Evolutionary conservation across 2,113 vertebrate genomes (phyloP), one percentile per base, ranked within the genome.

Genomic region (Atractosteus spatula): DNA sequence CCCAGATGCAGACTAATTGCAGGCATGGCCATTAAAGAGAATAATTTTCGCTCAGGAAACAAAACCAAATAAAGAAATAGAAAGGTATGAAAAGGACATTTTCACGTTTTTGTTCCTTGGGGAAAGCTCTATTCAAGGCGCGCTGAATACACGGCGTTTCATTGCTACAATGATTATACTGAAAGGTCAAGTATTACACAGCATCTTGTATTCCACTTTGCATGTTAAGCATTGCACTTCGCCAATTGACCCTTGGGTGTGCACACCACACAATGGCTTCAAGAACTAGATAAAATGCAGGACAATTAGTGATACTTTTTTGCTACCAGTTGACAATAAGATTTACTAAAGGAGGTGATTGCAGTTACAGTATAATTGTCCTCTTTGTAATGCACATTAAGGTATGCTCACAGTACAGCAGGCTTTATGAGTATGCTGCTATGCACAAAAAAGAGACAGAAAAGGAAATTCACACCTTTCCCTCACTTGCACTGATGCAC

Each of bases 171-270:
- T 96, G 96, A 98, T 98, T 97, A 97, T 94, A 91, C 93, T 93
- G 93, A 97, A 96, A 98, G 97, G 97, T 99, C 97, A 99, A 99
- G 97, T 98, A 97, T 97, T 96, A 96, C 93, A 90, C 90, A 93
- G 95, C 95, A 95, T 98, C 95, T 96, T 96, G 93, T 94, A 93
- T 95, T 95, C 92, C 90, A 94, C 93, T 95, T 94, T 96, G 96
- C 96, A 98, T 96, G 96, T 94, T 96, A 97, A 99, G 95, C 95
- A 96, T 97, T 98, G 93, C 94, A 92, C 91, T 92, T 93, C 92
- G 92, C 93, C 94, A 96, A 97, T 97, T 97, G 94, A 97, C 95
- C 96, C 95, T 96, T 94, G 90, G 93, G 89, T 93, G 92, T 91
- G 92, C 92, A 95, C 90, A 92, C 93, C 87, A 89, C 93, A 98